Base-by-base conservation (phyloP, 2,888 invertebrate species). In the Lithophane socia region DNA sequence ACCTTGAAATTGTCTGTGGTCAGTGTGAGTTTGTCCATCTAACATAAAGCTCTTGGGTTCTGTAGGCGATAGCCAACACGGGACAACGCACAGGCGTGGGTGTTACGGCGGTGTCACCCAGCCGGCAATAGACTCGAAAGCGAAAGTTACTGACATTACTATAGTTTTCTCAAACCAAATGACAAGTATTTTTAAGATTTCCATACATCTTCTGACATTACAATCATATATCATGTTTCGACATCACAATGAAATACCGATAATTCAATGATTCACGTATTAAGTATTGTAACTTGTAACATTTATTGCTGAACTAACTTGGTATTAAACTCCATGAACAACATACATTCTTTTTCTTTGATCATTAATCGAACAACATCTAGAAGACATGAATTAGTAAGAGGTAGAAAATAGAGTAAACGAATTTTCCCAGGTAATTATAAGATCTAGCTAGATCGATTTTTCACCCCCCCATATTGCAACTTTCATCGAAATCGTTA, bases 1-100 rank as follows among this genome's bases (percentile, higher is more conserved):
- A 86, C 86, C 88, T 89, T 87, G 85, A 88, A 79, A 89, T 88
- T 92, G 91, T 88, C 90, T 87, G 89, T 91, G 93, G 94, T 94
- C 92, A 93, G 92, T 92, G 86, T 87, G 86, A 81, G 84, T 77
- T 88, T 83, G 88, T 70, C 54, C 78, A 77, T 74, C 77, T 69
- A 75, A 87, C 80, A 86, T 92, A 89, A 93, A 92, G 85, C 86
- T 87, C 91, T 91, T 85, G 88, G 90, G 91, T 90, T 90, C 74
- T 82, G 89, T 85, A 88, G 87, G 86, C 85, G 87, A 86, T 82
- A 82, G 76, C 76, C 86, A 68, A 83, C 78, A 73, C 58, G 58
- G 66, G 60, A 73, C 75, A 61, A 21, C 65, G 42, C 42, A 24
- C 9, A n/a, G 73, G 90, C 90, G 94, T 92, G 89, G 93, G 93